Base-by-base conservation (phyloP, 2,797 vertebrate species). In the Anguilla anguilla region DNA sequence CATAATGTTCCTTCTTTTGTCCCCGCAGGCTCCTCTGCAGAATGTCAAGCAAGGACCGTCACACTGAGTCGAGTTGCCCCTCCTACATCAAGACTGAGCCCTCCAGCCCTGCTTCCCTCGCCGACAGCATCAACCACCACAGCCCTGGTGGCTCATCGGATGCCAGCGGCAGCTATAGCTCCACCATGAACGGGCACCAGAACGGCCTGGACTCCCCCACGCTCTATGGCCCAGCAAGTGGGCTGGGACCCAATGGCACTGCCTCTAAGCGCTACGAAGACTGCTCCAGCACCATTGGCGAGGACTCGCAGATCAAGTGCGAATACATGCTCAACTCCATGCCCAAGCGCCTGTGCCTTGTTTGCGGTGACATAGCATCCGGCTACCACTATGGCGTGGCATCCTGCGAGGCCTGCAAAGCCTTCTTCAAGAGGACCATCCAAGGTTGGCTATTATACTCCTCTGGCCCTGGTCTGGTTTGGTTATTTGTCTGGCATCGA, bases 11-110 rank as follows among this genome's bases (percentile, higher is more conserved):
- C 17, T 13, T 53, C 51, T 85, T 17, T 82, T 85, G 85, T 86
- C 1, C 22, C 83, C n/a, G 77, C 95, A 99, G 98, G 98, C 98
- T 99, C 97, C 98, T 99, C 97, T 99, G 98, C 98, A 99, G 98
- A 98, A 99, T 99, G 98, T 99, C 98, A 97, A 99, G 97, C 97
- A 99, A 99, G 97, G 99, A 99, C 96, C 99, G 98, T 95, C 99
- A 99, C 97, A 98, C 99, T 97, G 99, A 99, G 95, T 99, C 98
- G 90, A 99, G 97, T 97, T 99, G 99, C 96, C 98, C 98, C 94
- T 99, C 99, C 88, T 99, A 99, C 94, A 99, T 99, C 97, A 99
- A 99, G 97, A 99, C 98, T 95, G 98, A 99, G 96, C 98, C 98
- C 90, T 99, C 98, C 86, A 99, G 98, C 97, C 98, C 98, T 89